phyloP scores from a whole-genome alignment of 2,113 vertebrate genomes.

The Struthidea cinerea region DNA sequence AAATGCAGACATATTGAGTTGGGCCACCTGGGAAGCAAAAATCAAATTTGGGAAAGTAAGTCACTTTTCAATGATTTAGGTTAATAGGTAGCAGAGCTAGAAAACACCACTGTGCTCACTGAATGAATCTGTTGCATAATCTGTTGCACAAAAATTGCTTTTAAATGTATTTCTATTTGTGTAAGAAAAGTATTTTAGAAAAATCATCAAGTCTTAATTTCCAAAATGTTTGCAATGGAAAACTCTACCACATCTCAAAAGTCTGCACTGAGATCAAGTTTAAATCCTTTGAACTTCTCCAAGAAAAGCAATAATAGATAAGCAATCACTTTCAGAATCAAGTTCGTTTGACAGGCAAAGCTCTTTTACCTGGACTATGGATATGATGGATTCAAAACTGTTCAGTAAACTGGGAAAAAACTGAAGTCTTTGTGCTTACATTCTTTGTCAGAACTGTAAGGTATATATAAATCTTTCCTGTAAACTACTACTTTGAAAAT shows the following conservation, averaged over 20 bases:
- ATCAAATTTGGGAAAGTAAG: not conserved
- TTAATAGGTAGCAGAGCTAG: not conserved
- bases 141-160: not conserved
- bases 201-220: not conserved
- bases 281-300: not conserved
- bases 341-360: not conserved
- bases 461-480: not conserved
- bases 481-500: not conserved
- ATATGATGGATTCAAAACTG: not conserved
- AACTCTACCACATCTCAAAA: not conserved
- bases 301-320: not conserved
- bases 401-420: not conserved
- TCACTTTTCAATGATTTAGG: not conserved
- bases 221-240: not conserved
- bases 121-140: not conserved
- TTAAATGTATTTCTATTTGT: not conserved
- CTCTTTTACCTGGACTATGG: not conserved
- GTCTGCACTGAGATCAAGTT: not conserved
- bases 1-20: not conserved
- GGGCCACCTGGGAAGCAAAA: not conserved
- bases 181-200: not conserved
- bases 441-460: not conserved
- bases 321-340: not conserved
- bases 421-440: not conserved
- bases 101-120: not conserved